A percentile compares a stretch with the other conserved stretches of the same genome.
Conservation (phyloP, 2,888 invertebrate genomes). For the Philhelius pedissequus region DNA sequence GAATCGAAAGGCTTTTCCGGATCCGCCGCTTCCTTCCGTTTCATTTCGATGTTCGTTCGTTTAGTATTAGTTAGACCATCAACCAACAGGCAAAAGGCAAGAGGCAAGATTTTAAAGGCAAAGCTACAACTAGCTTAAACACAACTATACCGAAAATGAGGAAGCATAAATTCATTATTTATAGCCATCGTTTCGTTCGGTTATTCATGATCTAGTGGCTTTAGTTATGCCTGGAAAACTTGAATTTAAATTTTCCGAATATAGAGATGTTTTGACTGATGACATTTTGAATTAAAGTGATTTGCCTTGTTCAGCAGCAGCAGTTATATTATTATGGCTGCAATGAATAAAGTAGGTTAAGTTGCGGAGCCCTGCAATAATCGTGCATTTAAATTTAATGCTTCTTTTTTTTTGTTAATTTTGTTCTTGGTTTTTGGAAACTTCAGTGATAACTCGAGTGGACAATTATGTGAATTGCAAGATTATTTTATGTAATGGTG, state of each 20-base stretch:
- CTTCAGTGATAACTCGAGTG: neutral
- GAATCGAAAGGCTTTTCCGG: constrained; percentile 21
- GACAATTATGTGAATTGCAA: neutral
- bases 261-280: neutral
- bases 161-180: constrained; percentile 37
- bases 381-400: neutral
- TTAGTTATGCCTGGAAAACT: neutral
- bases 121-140: no score
- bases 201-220: constrained; percentile 31
- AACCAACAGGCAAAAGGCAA: neutral
- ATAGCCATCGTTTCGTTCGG: constrained; percentile 27
- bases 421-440: neutral
- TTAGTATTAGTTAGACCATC: no score
- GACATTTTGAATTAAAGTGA: constrained; percentile 3
- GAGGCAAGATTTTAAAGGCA: no score
- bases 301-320: neutral
- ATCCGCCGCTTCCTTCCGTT: neutral
- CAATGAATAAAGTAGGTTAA: constrained; percentile 2
- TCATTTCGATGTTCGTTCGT: constrained; percentile 2
- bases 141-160: neutral
- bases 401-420: neutral
- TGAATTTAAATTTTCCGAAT: neutral
- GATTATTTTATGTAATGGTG: neutral
- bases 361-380: neutral
- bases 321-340: neutral